Evolutionary conservation across 2,797 vertebrate genomes (phyloP), one percentile per base, ranked within the genome.

Genomic region (Cossypha polioptera): DNA sequence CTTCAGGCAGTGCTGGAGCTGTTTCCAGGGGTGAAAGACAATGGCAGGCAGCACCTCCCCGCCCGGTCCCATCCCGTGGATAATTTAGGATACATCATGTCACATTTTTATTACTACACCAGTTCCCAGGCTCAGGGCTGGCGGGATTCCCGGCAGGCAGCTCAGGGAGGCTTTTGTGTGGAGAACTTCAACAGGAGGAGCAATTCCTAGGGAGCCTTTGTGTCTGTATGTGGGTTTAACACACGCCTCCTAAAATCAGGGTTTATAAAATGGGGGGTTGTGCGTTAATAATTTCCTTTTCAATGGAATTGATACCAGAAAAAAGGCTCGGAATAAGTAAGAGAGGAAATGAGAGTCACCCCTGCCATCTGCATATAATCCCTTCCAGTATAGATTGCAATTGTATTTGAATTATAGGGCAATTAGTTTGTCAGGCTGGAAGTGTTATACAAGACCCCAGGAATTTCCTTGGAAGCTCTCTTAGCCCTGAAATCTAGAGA

Each of bases 401-500:
- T 91, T 87, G 80, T 85, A 85, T 73, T 86, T 85, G 85, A 96
- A 89, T 95, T 94, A 87, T 38, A 85, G 89, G 86, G 87, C 73
- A 95, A 92, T 95, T 92, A 86, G 26, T 78, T 82, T 90, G 85
- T 87, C 95, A 95, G 83, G 29, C 55, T 90, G 77, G 47, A 47
- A 83, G 88, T 33, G 55, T 86, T 88, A 45, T 11, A 86, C 48
- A 72, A 82, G 89, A 90, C 55, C 55, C 58, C 80, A 87, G 93
- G 89, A 90, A 85, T 91, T 96, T 91, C 84, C 51, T 92, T 89
- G 88, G 90, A 71, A 92, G 45, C 31, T 87, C 48, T 87, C 51
- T 84, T 45, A 92, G 75, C 65, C 78, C 87, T 42, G 25, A 75
- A 72, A 86, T 77, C 31, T 22, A 31, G 51, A 58, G 87, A 59